Percentiles rank a stretch among this genome's conserved stretches.
Evolutionary conservation across 2,797 vertebrate genomes (phyloP).

Genomic region (Craterocephalus amniculus): DNA sequence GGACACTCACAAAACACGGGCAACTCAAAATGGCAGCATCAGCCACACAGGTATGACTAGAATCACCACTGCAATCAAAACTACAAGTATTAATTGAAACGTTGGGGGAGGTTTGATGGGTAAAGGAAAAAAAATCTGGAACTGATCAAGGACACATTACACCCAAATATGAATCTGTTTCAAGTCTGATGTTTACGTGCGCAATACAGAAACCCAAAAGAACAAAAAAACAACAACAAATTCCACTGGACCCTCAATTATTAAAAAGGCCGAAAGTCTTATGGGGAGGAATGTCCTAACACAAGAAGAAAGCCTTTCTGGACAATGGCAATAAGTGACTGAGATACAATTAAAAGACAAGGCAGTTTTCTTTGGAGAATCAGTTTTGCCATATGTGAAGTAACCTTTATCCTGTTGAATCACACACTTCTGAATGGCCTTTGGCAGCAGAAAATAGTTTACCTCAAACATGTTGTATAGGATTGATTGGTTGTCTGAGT

Average conservation of each 20-base stretch:
- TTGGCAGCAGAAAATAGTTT: constrained; percentile 63
- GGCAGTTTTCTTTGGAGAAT: constrained; percentile 40
- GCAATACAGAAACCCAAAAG: constrained; percentile 68
- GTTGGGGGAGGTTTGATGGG: constrained; percentile 17
- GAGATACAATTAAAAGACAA: constrained; percentile 46
- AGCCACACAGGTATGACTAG: constrained; percentile 83
- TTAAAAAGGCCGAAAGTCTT: constrained; percentile 43
- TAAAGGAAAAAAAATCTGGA: not conserved
- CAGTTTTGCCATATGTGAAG: constrained; percentile 62
- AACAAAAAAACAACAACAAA: constrained; percentile 40
- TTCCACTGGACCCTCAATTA: constrained; percentile 48
- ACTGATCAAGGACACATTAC: constrained; percentile 30
- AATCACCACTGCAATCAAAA: constrained; percentile 67
- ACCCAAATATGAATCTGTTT: constrained; percentile 63
- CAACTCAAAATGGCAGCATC: constrained; percentile 83
- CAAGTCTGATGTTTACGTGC: constrained; percentile 88
- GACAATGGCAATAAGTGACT: constrained; percentile 90
- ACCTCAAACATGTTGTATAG: constrained; percentile 72
- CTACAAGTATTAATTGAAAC: constrained; percentile 47
- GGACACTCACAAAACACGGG: constrained; percentile 81
- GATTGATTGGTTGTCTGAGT: constrained; percentile 45
- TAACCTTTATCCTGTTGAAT: constrained; percentile 54
- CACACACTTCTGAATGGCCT: constrained; percentile 51
- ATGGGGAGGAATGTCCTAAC: constrained; percentile 44
- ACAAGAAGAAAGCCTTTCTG: constrained; percentile 62